Conservation (phyloP, 2,113 vertebrate species). For the Vombatus ursinus region DNA sequence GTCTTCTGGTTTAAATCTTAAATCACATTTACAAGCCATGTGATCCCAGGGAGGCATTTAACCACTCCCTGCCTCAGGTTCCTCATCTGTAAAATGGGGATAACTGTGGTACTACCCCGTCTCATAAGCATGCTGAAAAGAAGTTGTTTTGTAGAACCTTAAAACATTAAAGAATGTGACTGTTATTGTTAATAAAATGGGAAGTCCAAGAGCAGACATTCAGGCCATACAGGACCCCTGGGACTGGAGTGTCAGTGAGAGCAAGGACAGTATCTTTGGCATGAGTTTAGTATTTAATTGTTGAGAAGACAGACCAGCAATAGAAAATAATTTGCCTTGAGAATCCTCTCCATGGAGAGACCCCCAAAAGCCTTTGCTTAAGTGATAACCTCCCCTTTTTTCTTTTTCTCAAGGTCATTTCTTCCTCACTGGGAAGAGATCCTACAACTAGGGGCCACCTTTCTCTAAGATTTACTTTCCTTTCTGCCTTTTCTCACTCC, state of each 20-base stretch:
- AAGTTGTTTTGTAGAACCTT: not conserved
- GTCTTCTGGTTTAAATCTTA: not conserved
- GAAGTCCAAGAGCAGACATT: not conserved
- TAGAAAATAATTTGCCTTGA: constrained; percentile 45
- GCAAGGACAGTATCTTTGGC: not conserved
- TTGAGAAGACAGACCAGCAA: constrained; percentile 45
- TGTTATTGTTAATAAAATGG: not conserved
- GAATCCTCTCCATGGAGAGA: constrained; percentile 43
- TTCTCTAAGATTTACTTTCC: not conserved
- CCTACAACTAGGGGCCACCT: not conserved
- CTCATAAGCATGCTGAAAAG: not conserved
- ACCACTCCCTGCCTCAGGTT: not conserved
- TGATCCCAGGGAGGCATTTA: not conserved
- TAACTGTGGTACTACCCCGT: not conserved
- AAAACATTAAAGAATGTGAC: not conserved
- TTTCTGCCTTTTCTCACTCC: not conserved
- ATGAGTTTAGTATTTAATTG: not conserved
- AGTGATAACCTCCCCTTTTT: not conserved
- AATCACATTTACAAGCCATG: not conserved
- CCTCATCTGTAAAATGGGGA: not conserved
- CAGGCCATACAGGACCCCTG: not conserved
- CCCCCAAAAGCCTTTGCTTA: not conserved
- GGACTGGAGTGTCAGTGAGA: not conserved
- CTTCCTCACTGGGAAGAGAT: not conserved
- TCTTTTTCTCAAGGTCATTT: not conserved